Evolutionary conservation across 2,113 vertebrate species (phyloP).

Genomic region (Clarias macrocephalus): DNA sequence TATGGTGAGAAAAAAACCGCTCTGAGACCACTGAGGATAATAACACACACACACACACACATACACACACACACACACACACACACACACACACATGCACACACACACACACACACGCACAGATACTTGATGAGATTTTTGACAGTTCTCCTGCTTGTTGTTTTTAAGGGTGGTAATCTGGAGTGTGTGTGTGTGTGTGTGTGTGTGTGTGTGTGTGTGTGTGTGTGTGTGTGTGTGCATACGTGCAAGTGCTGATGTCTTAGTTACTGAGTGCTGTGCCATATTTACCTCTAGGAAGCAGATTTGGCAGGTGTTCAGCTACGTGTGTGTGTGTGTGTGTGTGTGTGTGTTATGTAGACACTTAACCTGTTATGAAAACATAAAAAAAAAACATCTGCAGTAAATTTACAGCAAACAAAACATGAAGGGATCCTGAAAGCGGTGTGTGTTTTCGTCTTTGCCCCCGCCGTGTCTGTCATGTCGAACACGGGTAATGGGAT

Average conservation of each 20-base stretch:
- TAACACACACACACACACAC: neutral
- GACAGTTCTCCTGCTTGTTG: neutral
- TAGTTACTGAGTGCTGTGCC: neutral
- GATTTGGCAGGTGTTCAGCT: neutral
- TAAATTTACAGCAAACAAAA: neutral
- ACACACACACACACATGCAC: neutral
- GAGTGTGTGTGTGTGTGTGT: neutral
- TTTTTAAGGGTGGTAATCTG: neutral
- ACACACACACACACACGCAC: neutral
- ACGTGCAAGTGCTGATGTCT: neutral
- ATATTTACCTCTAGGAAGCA: neutral
- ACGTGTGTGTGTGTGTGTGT: neutral
- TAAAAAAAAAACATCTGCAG: neutral
- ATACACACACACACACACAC: neutral
- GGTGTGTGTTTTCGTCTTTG: neutral
- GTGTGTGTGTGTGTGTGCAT: neutral
- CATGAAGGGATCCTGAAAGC: neutral
- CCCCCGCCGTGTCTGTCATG: conserved; percentile 1
- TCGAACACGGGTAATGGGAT: conserved; percentile 39
- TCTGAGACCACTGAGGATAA: too few species aligned
- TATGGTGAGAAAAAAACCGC: too few species aligned
- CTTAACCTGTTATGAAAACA: conserved; percentile 6
- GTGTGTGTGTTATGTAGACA: conserved; percentile 10
- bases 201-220: neutral
- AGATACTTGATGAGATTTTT: neutral